phyloP scores from a whole-genome alignment of 2,888 invertebrate species.

The Melolontha melolontha region DNA sequence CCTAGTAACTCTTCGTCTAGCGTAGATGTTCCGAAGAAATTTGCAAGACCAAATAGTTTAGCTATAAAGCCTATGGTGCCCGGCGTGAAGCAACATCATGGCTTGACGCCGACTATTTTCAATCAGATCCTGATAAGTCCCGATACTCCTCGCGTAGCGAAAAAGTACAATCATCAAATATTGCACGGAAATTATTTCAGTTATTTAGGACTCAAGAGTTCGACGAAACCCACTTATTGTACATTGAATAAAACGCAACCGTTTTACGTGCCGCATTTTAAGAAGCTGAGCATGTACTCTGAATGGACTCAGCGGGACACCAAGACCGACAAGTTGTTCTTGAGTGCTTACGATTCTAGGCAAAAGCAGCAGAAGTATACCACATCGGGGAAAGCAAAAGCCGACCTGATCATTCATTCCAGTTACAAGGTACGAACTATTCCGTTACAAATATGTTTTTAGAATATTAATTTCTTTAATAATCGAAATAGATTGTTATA shows the following conservation, averaged over 20 bases:
- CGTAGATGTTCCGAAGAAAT: conserved; percentile 72
- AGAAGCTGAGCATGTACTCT: conserved; percentile 95
- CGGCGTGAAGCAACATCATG: conserved; percentile 79
- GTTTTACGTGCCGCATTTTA: conserved; percentile 90
- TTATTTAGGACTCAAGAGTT: conserved; percentile 89
- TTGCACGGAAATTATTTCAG: conserved; percentile 93
- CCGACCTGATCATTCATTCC: conserved; percentile 63
- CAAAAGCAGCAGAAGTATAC: conserved; percentile 75
- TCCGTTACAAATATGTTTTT: conserved; percentile 1
- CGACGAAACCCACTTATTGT: conserved; percentile 92
- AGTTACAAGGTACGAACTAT: conserved; percentile 63
- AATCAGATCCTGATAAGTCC: conserved; percentile 89
- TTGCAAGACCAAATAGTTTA: conserved; percentile 84
- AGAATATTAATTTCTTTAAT: not conserved
- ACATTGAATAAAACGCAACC: conserved; percentile 95
- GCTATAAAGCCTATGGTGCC: conserved; percentile 88
- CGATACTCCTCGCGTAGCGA: conserved; percentile 90
- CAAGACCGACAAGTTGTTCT: conserved; percentile 63
- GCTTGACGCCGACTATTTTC: conserved; percentile 84
- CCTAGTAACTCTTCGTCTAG: conserved; percentile 50
- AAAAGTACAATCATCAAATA: conserved; percentile 89
- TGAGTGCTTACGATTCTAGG: conserved; percentile 78
- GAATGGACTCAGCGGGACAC: conserved; percentile 78
- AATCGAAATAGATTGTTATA: not conserved
- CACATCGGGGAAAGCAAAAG: conserved; percentile 69